Evolutionary conservation across 2,888 invertebrate genomes (phyloP).

Genomic region (Beris morrisii): DNA sequence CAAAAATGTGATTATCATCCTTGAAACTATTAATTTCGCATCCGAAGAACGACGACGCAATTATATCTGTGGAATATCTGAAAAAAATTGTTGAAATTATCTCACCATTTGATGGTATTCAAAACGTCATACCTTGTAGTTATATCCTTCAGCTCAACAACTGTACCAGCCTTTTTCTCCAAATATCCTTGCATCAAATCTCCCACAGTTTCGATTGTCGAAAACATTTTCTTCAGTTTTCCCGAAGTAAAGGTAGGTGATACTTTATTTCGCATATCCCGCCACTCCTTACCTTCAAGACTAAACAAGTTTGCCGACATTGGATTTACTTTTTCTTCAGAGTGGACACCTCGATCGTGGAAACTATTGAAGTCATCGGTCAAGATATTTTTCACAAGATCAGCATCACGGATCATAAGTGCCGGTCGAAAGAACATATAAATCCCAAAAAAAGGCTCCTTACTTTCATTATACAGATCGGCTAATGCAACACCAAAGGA

Average conservation of each 20-base stretch:
- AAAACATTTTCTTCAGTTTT: constrained; percentile 64
- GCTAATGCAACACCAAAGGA: constrained; percentile 43
- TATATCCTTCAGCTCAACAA: constrained; percentile 55
- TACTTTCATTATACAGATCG: constrained; percentile 44
- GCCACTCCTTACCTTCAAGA: constrained; percentile 63
- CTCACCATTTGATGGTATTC: too few relatives aligned
- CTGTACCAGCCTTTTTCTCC: constrained; percentile 51
- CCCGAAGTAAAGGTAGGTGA: constrained; percentile 65
- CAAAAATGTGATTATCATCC: constrained; percentile 40
- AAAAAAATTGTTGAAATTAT: background rate
- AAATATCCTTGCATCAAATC: constrained; percentile 40
- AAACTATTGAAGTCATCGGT: constrained; percentile 55
- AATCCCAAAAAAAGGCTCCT: constrained; percentile 46
- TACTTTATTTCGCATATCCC: constrained; percentile 61
- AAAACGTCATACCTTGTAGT: constrained; percentile 13
- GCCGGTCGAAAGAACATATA: constrained; percentile 36
- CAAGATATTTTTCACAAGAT: constrained; percentile 45
- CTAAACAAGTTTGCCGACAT: constrained; percentile 62
- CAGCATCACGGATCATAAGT: constrained; percentile 43
- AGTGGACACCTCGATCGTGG: constrained; percentile 62
- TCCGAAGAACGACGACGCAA: constrained; percentile 50
- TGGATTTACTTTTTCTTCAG: constrained; percentile 61
- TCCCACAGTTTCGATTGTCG: constrained; percentile 55
- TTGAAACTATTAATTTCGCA: constrained; percentile 44
- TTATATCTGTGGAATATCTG: constrained; percentile 49